phyloP scores from a whole-genome alignment of 2,113 vertebrate species.

The Setophaga coronata region DNA sequence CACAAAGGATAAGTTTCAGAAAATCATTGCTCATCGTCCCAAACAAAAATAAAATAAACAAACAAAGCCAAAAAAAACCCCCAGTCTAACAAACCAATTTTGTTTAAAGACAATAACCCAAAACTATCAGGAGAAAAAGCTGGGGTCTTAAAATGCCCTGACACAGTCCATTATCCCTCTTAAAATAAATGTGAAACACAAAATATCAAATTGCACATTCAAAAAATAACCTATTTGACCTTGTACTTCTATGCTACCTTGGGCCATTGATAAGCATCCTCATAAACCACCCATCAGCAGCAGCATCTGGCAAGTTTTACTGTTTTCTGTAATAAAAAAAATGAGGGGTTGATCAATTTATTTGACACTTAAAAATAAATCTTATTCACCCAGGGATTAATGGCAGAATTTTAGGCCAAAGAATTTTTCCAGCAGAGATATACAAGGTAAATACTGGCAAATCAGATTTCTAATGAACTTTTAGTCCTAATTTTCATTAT shows the following conservation, averaged over 20 bases:
- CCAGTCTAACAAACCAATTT: not conserved
- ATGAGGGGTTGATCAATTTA: not conserved
- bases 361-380: conserved; percentile 20
- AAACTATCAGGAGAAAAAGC: not conserved
- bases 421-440: not conserved
- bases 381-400: not conserved
- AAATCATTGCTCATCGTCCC: not conserved
- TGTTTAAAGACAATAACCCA: not conserved
- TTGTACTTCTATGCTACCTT: not conserved
- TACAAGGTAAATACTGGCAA: not conserved
- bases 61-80: not conserved
- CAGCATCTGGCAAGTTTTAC: conserved; percentile 15
- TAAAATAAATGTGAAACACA: not conserved
- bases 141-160: not conserved
- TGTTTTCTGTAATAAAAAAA: not conserved
- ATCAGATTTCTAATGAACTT: not conserved
- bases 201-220: not conserved
- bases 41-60: not conserved
- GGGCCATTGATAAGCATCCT: not conserved
- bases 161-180: not conserved
- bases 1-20: not conserved
- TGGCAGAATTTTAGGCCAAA: not conserved
- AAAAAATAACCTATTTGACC: not conserved
- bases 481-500: not conserved
- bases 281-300: not conserved